A percentile compares a stretch with the other conserved stretches of the same genome.
phyloP scores from a whole-genome alignment of 2,888 invertebrate genomes.

The Epirrhoe tristata region DNA sequence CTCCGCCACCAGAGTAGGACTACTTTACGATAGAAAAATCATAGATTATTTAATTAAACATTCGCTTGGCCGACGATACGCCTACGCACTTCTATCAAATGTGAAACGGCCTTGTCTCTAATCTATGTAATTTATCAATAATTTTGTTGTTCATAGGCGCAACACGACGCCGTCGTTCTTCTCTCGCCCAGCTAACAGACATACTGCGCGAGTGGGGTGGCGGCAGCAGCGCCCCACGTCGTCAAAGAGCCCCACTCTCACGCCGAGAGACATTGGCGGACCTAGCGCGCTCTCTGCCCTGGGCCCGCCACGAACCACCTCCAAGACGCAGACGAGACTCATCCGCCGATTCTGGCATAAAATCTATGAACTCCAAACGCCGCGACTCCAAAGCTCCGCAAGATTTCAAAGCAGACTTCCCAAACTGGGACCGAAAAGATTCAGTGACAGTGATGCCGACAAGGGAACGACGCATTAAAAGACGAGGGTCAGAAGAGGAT shows the following conservation, averaged over 20 bases:
- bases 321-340: slow-evolving; percentile 93
- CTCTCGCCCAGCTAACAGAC: slow-evolving; percentile 95
- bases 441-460: slow-evolving; percentile 84
- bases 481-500: slow-evolving; percentile 88
- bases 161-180: slow-evolving; percentile 92
- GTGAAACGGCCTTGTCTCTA: neutral
- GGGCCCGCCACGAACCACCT: slow-evolving; percentile 88
- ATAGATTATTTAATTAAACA: neutral
- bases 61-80: neutral
- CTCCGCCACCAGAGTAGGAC: no score
- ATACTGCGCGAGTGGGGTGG: slow-evolving; percentile 95
- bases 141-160: slow-evolving; percentile 70
- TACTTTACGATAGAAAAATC: neutral
- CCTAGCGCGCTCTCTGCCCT: slow-evolving; percentile 93
- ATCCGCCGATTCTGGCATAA: slow-evolving; percentile 94
- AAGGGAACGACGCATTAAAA: slow-evolving; percentile 75
- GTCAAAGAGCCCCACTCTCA: slow-evolving; percentile 89
- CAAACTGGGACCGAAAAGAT: slow-evolving; percentile 89
- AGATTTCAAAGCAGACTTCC: slow-evolving; percentile 90
- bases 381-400: slow-evolving; percentile 90
- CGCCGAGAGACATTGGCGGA: slow-evolving; percentile 95
- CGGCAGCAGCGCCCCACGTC: slow-evolving; percentile 83
- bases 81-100: neutral
- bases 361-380: slow-evolving; percentile 89
- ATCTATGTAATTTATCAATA: neutral